Evolutionary conservation across 2,888 invertebrate genomes (phyloP).

Genomic region (Hofmannophila pseudospretella): DNA sequence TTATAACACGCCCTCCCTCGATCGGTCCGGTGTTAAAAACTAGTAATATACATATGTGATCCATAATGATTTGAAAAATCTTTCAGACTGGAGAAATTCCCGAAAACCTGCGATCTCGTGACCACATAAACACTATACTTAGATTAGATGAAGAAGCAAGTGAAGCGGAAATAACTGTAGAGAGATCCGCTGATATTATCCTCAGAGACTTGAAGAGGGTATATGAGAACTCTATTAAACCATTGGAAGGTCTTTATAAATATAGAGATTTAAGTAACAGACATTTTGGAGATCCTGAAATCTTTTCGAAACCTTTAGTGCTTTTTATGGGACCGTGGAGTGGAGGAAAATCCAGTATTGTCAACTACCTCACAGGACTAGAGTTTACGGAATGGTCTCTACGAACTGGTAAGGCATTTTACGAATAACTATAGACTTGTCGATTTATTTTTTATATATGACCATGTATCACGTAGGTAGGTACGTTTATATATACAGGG

Average conservation of each 20-base stretch:
- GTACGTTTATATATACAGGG: no score
- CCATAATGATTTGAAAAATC: no score
- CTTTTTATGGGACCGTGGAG: slow-evolving; percentile 98
- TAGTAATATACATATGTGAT: no score
- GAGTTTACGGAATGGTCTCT: slow-evolving; percentile 90
- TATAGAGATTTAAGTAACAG: slow-evolving; percentile 94
- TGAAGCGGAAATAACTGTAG: slow-evolving; percentile 82
- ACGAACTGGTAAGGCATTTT: slow-evolving; percentile 84
- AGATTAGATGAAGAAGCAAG: slow-evolving; percentile 87
- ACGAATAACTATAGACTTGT: background rate
- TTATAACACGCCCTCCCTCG: no score
- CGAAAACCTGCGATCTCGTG: slow-evolving; percentile 85
- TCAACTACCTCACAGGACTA: slow-evolving; percentile 93
- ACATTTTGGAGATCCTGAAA: slow-evolving; percentile 95
- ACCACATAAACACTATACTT: slow-evolving; percentile 88
- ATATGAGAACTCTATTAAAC: slow-evolving; percentile 92
- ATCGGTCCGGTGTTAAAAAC: no score
- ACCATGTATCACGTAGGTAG: no score
- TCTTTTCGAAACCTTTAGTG: slow-evolving; percentile 94
- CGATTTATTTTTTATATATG: background rate
- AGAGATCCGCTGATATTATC: slow-evolving; percentile 86
- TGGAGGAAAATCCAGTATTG: slow-evolving; percentile 95
- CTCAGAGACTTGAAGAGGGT: slow-evolving; percentile 90
- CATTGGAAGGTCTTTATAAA: slow-evolving; percentile 93
- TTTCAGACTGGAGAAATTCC: slow-evolving; percentile 85